Conservation (phyloP, 1,140 invertebrate genomes). For the Magallana angulata region DNA sequence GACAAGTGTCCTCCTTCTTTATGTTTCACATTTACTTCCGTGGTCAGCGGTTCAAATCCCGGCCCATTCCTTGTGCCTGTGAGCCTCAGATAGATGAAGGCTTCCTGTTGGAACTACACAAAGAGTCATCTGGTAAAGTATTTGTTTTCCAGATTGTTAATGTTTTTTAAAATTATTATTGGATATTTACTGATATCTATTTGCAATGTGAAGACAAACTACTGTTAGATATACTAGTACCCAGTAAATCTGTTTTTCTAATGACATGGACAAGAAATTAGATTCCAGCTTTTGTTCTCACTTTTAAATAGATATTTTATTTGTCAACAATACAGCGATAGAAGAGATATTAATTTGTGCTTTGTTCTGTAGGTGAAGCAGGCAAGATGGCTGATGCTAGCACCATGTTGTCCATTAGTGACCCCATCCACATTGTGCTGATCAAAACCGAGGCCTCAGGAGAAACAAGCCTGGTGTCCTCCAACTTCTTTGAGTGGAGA, state of each 20-base stretch:
- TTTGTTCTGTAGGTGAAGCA: slow-evolving; percentile 68
- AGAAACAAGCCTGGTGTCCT: slow-evolving; percentile 77
- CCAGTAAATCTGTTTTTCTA: too few species aligned
- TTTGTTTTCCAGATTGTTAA: background rate
- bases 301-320: too few species aligned
- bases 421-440: slow-evolving; percentile 77
- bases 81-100: slow-evolving; percentile 78
- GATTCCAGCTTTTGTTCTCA: too few species aligned
- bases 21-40: slow-evolving; percentile 77
- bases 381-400: slow-evolving; percentile 75
- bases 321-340: too few species aligned
- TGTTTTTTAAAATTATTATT: too few species aligned
- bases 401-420: slow-evolving; percentile 75
- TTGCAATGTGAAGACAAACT: too few species aligned
- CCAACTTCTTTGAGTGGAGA: slow-evolving; percentile 78
- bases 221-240: too few species aligned
- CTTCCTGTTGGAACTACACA: slow-evolving; percentile 78
- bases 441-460: slow-evolving; percentile 75
- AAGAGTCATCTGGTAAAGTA: slow-evolving; percentile 71
- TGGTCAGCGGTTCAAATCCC: slow-evolving; percentile 77
- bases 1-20: slow-evolving; percentile 73
- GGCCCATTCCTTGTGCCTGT: slow-evolving; percentile 77
- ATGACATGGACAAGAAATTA: too few species aligned
- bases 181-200: too few species aligned
- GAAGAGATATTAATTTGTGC: too few species aligned